Base-by-base conservation (phyloP, 2,797 vertebrate genomes). In the Enteromius viviparus region DNA sequence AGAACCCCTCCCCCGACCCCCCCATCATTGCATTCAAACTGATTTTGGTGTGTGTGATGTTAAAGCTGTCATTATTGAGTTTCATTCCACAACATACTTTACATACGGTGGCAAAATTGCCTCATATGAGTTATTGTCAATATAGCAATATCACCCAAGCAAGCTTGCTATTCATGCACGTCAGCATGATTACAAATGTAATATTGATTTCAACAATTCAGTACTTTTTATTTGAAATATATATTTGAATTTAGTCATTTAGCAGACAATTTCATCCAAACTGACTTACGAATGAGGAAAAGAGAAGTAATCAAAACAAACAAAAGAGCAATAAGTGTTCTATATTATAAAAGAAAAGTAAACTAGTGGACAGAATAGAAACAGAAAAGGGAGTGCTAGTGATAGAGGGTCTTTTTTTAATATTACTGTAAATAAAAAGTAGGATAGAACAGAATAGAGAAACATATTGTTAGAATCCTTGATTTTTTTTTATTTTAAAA, bases 1-100 rank as follows among this genome's bases (percentile, higher is more conserved):
- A 90, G 91, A 93, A 42, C 40, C 40, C 40, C 34, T 34, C 32
- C 32, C 3, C 32, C 32, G 7, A 42, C 40, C 40, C 9, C 40
- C 0, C 7, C 1, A 40, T 40, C 7, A 40, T 92, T 94, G 34
- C 45, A 21, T 21, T 21, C 7, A 11, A 51, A 12, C 70, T 34
- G n/a, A 45, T 62, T 29, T 26, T 2, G 10, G 23, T 62, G 23
- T 29, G 58, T 29, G 58, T 26, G 23, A 14, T 62, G 12, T 15
- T 15, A 26, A 62, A 62, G 23, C 23, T 62, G 6, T 15, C 60
- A 62, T 62, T 29, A 62, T 4, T 1, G n/a, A 23, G n/a, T 62
- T 29, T 62, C 6, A 62, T 15, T 62, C 58, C 58, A 29, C 58
- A 62, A 62, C 12, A 6, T 29, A 62, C 15, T 6, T 62, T 29